Conservation (phyloP, 2,113 vertebrate species). For the Hemicordylus capensis region DNA sequence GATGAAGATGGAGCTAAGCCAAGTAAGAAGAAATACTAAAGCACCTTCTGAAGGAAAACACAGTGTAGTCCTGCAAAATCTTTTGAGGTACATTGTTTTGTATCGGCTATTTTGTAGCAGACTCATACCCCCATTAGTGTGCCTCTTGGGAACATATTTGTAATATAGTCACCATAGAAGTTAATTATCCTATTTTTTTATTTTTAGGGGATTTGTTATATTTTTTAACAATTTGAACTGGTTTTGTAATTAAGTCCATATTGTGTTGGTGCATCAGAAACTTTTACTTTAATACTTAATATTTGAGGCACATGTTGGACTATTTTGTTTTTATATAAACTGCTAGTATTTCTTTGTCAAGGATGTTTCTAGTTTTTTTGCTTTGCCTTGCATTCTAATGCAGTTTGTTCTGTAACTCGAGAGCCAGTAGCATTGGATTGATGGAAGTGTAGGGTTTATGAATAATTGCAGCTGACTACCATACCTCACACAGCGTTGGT, state of each 20-base stretch:
- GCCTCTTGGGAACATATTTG: conserved; percentile 82
- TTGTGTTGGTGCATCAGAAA: conserved; percentile 83
- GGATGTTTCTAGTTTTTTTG: conserved; percentile 87
- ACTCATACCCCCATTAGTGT: conserved; percentile 81
- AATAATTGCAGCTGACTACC: conserved; percentile 99
- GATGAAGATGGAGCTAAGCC: conserved; percentile 97
- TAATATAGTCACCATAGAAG: conserved; percentile 79
- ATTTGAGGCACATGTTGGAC: conserved; percentile 86
- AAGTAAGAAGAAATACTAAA: conserved; percentile 96
- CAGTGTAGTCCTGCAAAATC: conserved; percentile 99
- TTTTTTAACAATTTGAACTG: conserved; percentile 81
- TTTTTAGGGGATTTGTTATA: conserved; percentile 83
- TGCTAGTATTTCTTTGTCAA: conserved; percentile 86
- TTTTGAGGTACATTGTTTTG: conserved; percentile 98
- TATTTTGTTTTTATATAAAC: conserved; percentile 85
- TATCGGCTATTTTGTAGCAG: conserved; percentile 91
- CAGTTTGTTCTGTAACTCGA: conserved; percentile 98
- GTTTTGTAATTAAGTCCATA: conserved; percentile 84
- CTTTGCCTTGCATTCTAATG: conserved; percentile 97
- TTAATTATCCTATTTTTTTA: conserved; percentile 78
- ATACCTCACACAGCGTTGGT: conserved; percentile 99
- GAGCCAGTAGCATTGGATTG: conserved; percentile 93
- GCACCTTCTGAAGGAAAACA: conserved; percentile 97
- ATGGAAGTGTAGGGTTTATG: conserved; percentile 99
- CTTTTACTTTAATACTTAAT: conserved; percentile 81